These are phyloP conservation scores for Anastatus disparis DNA, from an alignment of 1,140 invertebrate species.

Conservation along the genomic window DNA sequence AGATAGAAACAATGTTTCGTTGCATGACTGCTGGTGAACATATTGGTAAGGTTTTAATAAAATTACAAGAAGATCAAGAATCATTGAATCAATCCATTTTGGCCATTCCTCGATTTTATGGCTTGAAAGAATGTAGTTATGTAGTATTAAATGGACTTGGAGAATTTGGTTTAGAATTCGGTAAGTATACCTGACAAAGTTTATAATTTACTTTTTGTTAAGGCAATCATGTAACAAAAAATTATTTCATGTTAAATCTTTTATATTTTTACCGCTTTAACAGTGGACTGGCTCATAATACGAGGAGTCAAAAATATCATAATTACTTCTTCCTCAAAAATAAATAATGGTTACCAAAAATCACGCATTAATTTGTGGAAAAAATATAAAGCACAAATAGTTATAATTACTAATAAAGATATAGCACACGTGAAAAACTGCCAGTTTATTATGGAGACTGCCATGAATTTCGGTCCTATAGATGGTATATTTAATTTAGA, in stretches of 20 bases:
- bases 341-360: no score
- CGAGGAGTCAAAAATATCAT: no score
- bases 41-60: constrained; percentile 72
- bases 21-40: constrained; percentile 79
- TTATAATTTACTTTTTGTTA: no score
- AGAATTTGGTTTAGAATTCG: constrained; percentile 80
- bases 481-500: no score
- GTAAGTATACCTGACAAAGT: background rate
- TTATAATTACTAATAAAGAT: constrained; percentile 63
- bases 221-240: no score
- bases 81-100: constrained; percentile 53
- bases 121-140: no score
- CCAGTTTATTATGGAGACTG: constrained; percentile 68
- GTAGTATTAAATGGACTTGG: no score
- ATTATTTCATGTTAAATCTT: no score
- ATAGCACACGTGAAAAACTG: constrained; percentile 59
- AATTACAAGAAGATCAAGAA: constrained; percentile 64
- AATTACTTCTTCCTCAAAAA: no score
- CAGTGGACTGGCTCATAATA: no score
- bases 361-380: constrained; percentile 67
- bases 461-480: no score
- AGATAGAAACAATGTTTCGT: constrained; percentile 63
- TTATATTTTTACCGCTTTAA: no score
- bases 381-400: constrained; percentile 65
- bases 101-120: constrained; percentile 79